Evolutionary conservation across 2,888 invertebrate genomes (phyloP).

Genomic region (Cristatella mucedo): DNA sequence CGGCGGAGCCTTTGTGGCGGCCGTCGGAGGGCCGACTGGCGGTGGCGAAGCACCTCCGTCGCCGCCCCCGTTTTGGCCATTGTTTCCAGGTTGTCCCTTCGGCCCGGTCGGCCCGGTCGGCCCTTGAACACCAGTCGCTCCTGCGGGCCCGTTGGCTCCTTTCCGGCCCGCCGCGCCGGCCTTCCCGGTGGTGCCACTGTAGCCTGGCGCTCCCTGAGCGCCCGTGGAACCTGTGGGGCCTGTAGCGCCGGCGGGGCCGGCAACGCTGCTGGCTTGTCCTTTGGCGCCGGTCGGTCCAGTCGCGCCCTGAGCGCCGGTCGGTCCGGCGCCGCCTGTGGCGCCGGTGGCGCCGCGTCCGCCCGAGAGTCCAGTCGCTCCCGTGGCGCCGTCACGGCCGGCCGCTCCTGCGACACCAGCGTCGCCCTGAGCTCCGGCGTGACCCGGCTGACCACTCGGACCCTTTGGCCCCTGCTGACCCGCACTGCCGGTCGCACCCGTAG

Average conservation of each 20-base stretch:
- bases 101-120: constrained; percentile 11
- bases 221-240: constrained; percentile 10
- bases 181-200: constrained; percentile 23
- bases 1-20: too few relatives aligned
- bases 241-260: too few relatives aligned
- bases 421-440: too few relatives aligned
- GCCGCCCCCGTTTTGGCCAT: constrained; percentile 6
- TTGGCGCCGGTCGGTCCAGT: constrained; percentile 8
- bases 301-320: constrained; percentile 11
- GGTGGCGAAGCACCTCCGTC: constrained; percentile 1
- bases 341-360: constrained; percentile 4
- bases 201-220: constrained; percentile 16
- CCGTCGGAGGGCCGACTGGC: not conserved
- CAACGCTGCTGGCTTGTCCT: too few relatives aligned
- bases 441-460: too few relatives aligned
- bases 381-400: constrained; percentile 7
- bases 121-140: constrained; percentile 20
- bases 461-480: constrained; percentile 7
- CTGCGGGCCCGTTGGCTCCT: constrained; percentile 18
- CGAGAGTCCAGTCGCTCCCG: constrained; percentile 5
- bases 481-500: constrained; percentile 13
- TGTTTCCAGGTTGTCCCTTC: constrained; percentile 7
- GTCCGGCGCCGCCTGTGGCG: not conserved
- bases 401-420: constrained; percentile 3
- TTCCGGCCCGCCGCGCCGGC: constrained; percentile 19